A percentile compares a stretch with the other conserved stretches of the same genome.
Conservation (phyloP, 2,888 invertebrate species). For the Periphyllus acericola region DNA sequence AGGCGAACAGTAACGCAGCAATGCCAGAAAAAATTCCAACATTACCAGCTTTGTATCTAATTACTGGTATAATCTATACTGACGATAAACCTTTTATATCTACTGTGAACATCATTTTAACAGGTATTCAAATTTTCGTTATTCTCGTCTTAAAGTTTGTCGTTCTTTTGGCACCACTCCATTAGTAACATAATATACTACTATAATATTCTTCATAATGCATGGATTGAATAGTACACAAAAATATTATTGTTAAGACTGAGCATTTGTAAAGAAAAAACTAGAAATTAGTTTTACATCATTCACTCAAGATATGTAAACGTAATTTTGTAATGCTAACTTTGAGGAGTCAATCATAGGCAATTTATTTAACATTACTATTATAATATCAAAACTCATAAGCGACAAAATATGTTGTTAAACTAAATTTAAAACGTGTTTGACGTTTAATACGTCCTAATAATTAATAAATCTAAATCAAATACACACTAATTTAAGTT, state of each 20-base stretch:
- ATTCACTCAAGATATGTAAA: no score
- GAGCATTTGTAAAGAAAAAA: no score
- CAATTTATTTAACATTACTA: not conserved
- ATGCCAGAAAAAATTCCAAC: constrained; percentile 18
- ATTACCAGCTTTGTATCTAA: constrained; percentile 19
- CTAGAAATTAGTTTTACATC: no score
- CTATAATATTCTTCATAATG: no score
- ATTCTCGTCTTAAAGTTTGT: not conserved
- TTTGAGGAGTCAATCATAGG: not conserved
- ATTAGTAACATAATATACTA: not conserved
- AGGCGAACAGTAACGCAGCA: constrained; percentile 24
- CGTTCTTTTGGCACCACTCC: not conserved
- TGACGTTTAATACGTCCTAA: not conserved
- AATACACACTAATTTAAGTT: not conserved
- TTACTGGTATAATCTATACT: not conserved
- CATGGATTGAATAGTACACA: no score
- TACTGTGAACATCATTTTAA: not conserved
- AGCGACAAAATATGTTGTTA: not conserved
- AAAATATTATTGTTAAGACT: no score
- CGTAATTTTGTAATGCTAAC: no score
- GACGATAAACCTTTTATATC: not conserved
- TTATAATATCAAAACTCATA: not conserved
- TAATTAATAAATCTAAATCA: not conserved
- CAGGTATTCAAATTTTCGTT: not conserved
- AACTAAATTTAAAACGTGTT: not conserved